Base-by-base conservation (phyloP, 2,888 invertebrate species). In the Parnassius glacialis region DNA sequence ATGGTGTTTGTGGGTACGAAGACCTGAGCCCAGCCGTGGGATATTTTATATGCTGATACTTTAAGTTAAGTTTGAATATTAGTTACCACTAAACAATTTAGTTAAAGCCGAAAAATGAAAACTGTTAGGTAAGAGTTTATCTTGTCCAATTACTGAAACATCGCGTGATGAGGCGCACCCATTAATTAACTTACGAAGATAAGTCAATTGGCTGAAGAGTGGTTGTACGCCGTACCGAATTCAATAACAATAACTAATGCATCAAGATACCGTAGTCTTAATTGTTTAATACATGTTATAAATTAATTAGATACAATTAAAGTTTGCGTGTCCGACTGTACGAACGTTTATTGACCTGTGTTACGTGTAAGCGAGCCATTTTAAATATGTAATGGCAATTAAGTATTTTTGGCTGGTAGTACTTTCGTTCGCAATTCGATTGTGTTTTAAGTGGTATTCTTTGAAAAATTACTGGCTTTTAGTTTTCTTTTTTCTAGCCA, bases 241-340 rank as follows among this genome's bases (percentile, higher is more conserved):
- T 83, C 85, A 85, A 87, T 88, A 87, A 83, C 83, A 81, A 81
- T 64, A 67, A 67, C 61, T 81, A 84, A 85, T 87, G 84, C 83
- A 84, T 85, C 87, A 79, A 88, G 90, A 90, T 90, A 90, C 80
- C 74, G 75, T 74, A 73, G 76, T 74, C 81, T 84, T 89, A 89
- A 90, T 89, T 90, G 90, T 90, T 90, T 90, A 90, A 90, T 90
- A 83, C 86, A 83, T 85, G 89, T 90, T 85, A 89, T 90, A 90
- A 90, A 90, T 90, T 90, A 90, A 90, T 90, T 87, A 90, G 87
- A 80, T 75, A 80, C 87, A 83, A 89, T 89, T 90, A 84, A 74
- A 75, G 84, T 82, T 87, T 75, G 90, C 90, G 89, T 90, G 89
- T 79, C 69, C 71, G 73, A 75, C 64, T 69, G 75, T 75, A 67